These are phyloP conservation scores for Xanthia togata DNA, from an alignment of 2,888 invertebrate genomes.

Conservation along the genomic window DNA sequence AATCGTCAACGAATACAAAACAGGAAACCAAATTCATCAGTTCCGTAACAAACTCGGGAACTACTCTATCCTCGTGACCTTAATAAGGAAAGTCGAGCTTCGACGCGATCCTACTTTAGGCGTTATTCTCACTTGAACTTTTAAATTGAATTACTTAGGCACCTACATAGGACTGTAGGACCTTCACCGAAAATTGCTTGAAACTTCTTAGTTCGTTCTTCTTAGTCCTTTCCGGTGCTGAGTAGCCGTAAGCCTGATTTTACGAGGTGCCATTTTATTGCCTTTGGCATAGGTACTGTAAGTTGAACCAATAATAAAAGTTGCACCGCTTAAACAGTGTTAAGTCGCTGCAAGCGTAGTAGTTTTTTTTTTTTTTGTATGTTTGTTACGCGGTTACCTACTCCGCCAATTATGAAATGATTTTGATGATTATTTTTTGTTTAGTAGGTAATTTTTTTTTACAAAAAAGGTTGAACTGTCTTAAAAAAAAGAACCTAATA, in stretches of 20 bases:
- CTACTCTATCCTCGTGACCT: slow-evolving; percentile 40
- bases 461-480: too few species aligned
- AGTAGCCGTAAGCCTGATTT: background rate
- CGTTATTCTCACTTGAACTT: slow-evolving; percentile 59
- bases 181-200: slow-evolving; percentile 45
- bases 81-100: slow-evolving; percentile 49
- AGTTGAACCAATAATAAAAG: background rate
- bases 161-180: slow-evolving; percentile 21
- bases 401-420: too few species aligned
- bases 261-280: background rate
- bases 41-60: slow-evolving; percentile 24
- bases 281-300: background rate
- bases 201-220: slow-evolving; percentile 43
- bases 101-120: slow-evolving; percentile 42
- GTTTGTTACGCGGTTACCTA: too few species aligned
- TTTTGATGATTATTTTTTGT: too few species aligned
- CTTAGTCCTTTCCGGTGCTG: slow-evolving; percentile 21
- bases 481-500: too few species aligned
- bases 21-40: slow-evolving; percentile 27
- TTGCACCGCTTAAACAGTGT: background rate
- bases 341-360: too few species aligned
- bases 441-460: too few species aligned
- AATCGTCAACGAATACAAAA: background rate
- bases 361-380: too few species aligned
- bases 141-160: slow-evolving; percentile 60